Base-by-base conservation (phyloP, 1,140 invertebrate genomes). In the Meteorus sp. region DNA sequence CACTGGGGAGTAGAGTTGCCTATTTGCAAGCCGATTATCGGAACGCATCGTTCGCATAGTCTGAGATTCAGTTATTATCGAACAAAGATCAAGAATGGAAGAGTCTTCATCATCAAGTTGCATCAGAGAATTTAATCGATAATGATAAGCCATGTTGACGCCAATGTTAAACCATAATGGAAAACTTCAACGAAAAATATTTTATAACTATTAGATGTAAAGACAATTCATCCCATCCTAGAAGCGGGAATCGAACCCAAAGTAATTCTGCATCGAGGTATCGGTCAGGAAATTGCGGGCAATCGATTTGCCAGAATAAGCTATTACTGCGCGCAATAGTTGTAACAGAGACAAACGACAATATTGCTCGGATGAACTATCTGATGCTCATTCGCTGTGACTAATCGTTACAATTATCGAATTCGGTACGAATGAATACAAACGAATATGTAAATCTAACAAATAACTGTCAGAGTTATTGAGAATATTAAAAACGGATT, bases 381-480 rank as follows among this genome's bases (percentile, higher is more conserved):
- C 45, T 29, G 45, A 48, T 44, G 39, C 37, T 53, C 37, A 53
- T 29, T 25, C 41, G 53, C 50, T 23, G 50, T 52, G 29, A 45
- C 48, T 59, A 53, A 59, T 59, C 47, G 53, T 29, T 20, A 35
- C 35, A 59, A 59, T 59, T 59, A 53, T 59, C 50, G 22, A 47
- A 59, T 53, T 6, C 57, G 45, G 44, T 11, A 37, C 27, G 27
- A 37, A n/a, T n/a, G n/a, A n/a, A n/a, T n/a, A n/a, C n/a, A n/a
- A n/a, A n/a, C n/a, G n/a, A n/a, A n/a, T n/a, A n/a, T n/a, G n/a
- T n/a, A n/a, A n/a, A n/a, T n/a, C n/a, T n/a, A n/a, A n/a, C n/a
- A n/a, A n/a, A n/a, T n/a, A n/a, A n/a, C n/a, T n/a, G n/a, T n/a
- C n/a, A n/a, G n/a, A n/a, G n/a, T n/a, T n/a, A 6, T 15, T 17